A percentile compares a stretch with the other conserved stretches of the same genome.
phyloP scores from a whole-genome alignment of 2,888 invertebrate genomes.

The Ichneumoninae sp. region DNA sequence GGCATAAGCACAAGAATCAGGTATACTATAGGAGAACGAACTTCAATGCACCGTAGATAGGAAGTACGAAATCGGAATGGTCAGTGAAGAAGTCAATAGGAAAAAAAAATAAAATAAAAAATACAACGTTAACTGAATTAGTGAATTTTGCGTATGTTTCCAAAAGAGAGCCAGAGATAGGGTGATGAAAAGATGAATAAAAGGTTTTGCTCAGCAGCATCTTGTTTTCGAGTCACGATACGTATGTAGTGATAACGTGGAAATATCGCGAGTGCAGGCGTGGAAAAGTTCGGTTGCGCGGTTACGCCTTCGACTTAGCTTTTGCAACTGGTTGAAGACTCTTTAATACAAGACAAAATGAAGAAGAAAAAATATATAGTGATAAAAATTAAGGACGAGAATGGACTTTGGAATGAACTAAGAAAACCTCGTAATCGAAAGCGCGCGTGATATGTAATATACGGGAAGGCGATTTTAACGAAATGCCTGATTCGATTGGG shows the following conservation, averaged over 20 bases:
- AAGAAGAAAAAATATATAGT: slow-evolving; percentile 18
- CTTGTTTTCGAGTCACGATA: slow-evolving; percentile 52
- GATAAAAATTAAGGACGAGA: slow-evolving; percentile 35
- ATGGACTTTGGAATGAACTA: slow-evolving; percentile 27
- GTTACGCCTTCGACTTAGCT: slow-evolving; percentile 58
- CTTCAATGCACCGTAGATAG: slow-evolving; percentile 67
- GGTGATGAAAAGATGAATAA: slow-evolving; percentile 32
- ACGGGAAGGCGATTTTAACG: slow-evolving; percentile 20
- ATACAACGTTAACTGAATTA: slow-evolving; percentile 31
- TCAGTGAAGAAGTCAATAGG: slow-evolving; percentile 55
- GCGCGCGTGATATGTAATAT: slow-evolving; percentile 24
- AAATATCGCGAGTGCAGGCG: slow-evolving; percentile 50
- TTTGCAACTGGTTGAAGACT: slow-evolving; percentile 64
- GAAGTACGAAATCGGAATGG: slow-evolving; percentile 65
- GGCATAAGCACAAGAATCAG: slow-evolving; percentile 66
- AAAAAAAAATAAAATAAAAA: slow-evolving; percentile 27
- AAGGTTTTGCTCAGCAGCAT: slow-evolving; percentile 31
- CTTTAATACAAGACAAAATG: slow-evolving; percentile 55
- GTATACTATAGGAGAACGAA: slow-evolving; percentile 60
- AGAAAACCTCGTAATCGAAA: slow-evolving; percentile 42
- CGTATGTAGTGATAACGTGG: slow-evolving; percentile 21
- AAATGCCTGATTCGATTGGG: slow-evolving; percentile 36
- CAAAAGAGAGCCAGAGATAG: slow-evolving; percentile 56
- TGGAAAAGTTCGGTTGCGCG: slow-evolving; percentile 54
- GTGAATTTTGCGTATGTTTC: slow-evolving; percentile 66